Evolutionary conservation across 2,797 vertebrate genomes (phyloP).

Genomic region (Antennarius maculatus): DNA sequence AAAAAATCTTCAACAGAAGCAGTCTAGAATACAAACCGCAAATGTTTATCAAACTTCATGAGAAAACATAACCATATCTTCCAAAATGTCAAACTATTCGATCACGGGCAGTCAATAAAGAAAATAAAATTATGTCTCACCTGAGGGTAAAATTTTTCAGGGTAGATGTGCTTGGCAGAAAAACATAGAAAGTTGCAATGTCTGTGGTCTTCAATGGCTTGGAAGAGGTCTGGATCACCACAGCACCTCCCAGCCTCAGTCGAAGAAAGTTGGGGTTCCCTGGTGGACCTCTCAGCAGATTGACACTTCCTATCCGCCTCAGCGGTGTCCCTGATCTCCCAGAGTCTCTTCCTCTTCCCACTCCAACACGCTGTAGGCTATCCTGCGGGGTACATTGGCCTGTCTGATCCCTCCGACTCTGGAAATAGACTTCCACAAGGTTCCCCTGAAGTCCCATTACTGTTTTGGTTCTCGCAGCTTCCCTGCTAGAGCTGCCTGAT

Average conservation of each 20-base stretch:
- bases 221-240: constrained; percentile 86
- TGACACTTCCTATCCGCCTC: constrained; percentile 90
- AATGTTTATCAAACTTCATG: neutral
- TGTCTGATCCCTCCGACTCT: constrained; percentile 72
- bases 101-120: neutral
- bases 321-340: constrained; percentile 81
- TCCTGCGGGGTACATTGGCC: constrained; percentile 85
- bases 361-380: constrained; percentile 66
- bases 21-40: neutral
- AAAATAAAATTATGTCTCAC: constrained; percentile 73
- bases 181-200: constrained; percentile 88
- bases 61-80: neutral
- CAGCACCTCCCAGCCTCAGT: constrained; percentile 85
- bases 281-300: constrained; percentile 80
- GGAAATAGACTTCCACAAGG: constrained; percentile 91
- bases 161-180: constrained; percentile 84
- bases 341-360: constrained; percentile 58
- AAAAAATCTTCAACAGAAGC: no score
- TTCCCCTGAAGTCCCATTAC: constrained; percentile 77
- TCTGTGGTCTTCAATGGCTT: constrained; percentile 85
- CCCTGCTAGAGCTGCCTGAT: constrained; percentile 78
- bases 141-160: constrained; percentile 89
- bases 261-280: constrained; percentile 83
- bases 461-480: constrained; percentile 67
- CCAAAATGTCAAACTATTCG: neutral